Evolutionary conservation across 2,888 invertebrate genomes (phyloP).

Genomic region (Amphimallon solstitiale): DNA sequence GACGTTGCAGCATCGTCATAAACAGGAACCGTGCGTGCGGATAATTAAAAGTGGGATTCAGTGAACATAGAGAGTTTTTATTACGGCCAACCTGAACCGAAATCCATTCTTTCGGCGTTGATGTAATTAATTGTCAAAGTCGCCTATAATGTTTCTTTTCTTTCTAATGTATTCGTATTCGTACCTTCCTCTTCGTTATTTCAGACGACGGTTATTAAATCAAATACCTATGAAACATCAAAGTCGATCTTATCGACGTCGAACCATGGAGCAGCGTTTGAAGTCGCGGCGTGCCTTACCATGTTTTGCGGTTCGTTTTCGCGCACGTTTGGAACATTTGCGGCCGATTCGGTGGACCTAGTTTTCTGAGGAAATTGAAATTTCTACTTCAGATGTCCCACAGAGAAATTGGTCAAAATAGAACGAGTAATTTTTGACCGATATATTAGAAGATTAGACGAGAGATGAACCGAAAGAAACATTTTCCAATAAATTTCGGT

Average conservation of each 20-base stretch:
- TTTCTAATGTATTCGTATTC: neutral
- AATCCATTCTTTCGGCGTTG: conserved; percentile 30
- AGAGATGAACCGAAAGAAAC: neutral
- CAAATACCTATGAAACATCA: conserved; percentile 47
- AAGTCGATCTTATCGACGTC: conserved; percentile 46
- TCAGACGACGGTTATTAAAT: conserved; percentile 47
- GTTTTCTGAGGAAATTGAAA: conserved; percentile 7
- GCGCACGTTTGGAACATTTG: conserved; percentile 12
- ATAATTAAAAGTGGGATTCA: conserved; percentile 26
- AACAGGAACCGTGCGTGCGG: conserved; percentile 9
- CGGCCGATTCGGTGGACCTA: neutral
- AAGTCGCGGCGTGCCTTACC: conserved; percentile 20
- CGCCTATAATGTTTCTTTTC: conserved; percentile 39
- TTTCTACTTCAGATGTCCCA: conserved; percentile 15
- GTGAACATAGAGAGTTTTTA: neutral
- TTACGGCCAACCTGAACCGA: neutral
- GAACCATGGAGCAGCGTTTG: conserved; percentile 9
- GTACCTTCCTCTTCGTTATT: conserved; percentile 40
- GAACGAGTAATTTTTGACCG: conserved; percentile 12
- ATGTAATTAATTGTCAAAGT: conserved; percentile 46
- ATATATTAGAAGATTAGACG: conserved; percentile 14
- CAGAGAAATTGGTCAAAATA: conserved; percentile 2
- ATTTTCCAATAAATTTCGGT: neutral
- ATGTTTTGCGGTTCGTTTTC: conserved; percentile 25
- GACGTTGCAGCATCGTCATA: neutral